Evolutionary conservation across 64 coral and sea anemone species (phyloP).

Genomic region (Dendronephthya gigantea): DNA sequence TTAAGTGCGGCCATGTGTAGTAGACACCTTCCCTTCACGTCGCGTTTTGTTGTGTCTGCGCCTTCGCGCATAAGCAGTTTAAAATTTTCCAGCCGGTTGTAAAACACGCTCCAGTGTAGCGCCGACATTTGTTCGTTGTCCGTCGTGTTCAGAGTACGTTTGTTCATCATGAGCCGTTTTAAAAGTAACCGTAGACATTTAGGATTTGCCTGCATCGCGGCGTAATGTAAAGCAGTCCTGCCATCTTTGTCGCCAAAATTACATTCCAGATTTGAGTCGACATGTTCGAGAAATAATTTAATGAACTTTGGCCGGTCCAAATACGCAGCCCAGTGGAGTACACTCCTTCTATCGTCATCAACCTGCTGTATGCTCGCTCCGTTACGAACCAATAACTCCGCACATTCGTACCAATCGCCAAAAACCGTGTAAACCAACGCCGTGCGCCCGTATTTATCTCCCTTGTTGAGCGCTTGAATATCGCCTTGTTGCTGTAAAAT

Average conservation of each 20-base stretch:
- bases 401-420: conserved; percentile 12
- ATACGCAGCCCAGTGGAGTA: neutral
- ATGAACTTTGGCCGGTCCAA: neutral
- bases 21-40: neutral
- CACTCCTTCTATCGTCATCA: neutral
- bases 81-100: neutral
- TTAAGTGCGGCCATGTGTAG: neutral
- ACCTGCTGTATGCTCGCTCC: neutral
- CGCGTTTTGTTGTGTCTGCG: neutral
- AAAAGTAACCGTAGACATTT: neutral
- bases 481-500: neutral
- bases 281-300: neutral
- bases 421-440: neutral
- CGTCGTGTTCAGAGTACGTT: neutral
- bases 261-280: neutral
- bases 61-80: neutral
- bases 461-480: neutral
- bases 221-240: neutral
- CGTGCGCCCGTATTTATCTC: neutral
- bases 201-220: neutral
- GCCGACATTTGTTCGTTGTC: neutral
- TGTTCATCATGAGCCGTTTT: neutral
- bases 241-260: neutral
- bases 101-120: neutral
- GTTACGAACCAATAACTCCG: neutral